Evolutionary conservation across 1,140 invertebrate genomes (phyloP).

Genomic region (Polypedilum vanderplanki): DNA sequence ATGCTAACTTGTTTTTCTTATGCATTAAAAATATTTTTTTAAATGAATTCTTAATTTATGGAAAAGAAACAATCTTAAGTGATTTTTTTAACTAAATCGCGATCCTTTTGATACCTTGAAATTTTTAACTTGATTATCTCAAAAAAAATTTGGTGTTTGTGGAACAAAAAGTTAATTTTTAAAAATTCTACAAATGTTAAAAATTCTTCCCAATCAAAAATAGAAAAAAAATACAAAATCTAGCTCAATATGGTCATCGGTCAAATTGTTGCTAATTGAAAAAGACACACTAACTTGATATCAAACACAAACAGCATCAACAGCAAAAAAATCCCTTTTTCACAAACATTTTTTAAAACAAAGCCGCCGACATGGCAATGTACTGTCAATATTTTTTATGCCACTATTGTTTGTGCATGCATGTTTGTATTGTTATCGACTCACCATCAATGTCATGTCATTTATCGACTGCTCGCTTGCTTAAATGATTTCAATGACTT

Average conservation of each 20-base stretch:
- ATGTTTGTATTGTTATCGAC: conserved; percentile 10
- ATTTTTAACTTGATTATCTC: too few relatives aligned
- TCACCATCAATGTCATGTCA: conserved; percentile 3
- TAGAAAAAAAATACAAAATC: not conserved
- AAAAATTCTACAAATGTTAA: too few relatives aligned
- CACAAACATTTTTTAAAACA: not conserved
- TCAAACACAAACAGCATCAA: not conserved
- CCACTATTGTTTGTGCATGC: not conserved
- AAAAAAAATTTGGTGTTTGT: too few relatives aligned
- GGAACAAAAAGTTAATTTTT: too few relatives aligned
- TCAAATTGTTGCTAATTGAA: not conserved
- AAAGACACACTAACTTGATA: not conserved
- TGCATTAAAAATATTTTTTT: too few relatives aligned
- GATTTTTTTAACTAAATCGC: too few relatives aligned
- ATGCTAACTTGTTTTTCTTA: too few relatives aligned
- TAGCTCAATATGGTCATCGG: conserved; percentile 16
- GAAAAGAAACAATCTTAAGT: too few relatives aligned
- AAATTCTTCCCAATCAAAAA: not conserved
- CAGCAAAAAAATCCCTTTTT: not conserved
- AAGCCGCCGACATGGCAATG: conserved; percentile 12
- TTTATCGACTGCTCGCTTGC: not conserved
- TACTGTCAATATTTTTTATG: not conserved
- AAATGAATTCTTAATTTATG: too few relatives aligned
- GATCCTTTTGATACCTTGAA: too few relatives aligned
- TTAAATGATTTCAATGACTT: conserved; percentile 1